These are phyloP conservation scores for Phaethornis superciliosus DNA, from an alignment of 2,113 vertebrate species.

Conservation along the genomic window DNA sequence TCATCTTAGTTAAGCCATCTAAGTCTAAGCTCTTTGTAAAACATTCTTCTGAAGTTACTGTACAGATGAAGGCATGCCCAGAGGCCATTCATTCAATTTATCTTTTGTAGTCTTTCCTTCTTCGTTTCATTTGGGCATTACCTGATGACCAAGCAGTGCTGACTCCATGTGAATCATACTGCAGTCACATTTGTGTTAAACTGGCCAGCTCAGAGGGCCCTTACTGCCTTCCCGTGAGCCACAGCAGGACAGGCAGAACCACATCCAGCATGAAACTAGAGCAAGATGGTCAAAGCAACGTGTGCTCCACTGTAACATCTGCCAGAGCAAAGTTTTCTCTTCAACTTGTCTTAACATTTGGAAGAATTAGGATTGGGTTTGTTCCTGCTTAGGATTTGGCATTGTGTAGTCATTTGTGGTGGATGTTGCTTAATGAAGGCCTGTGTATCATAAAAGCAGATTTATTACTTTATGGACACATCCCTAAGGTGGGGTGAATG, in stretches of 20 bases:
- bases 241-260: not conserved
- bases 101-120: not conserved
- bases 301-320: not conserved
- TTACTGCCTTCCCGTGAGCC: not conserved
- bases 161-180: not conserved
- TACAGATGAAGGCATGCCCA: not conserved
- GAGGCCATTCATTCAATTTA: not conserved
- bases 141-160: not conserved
- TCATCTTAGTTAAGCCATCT: not conserved
- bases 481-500: not conserved
- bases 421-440: not conserved
- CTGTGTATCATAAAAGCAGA: not conserved
- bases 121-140: not conserved
- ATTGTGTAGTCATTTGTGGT: not conserved
- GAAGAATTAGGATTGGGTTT: not conserved
- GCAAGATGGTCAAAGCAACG: not conserved
- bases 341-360: not conserved
- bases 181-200: not conserved
- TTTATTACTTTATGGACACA: not conserved
- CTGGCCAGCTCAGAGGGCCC: not conserved
- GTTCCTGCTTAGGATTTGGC: not conserved
- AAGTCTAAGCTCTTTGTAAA: not conserved
- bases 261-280: not conserved
- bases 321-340: not conserved
- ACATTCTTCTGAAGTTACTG: not conserved